Base-by-base conservation (phyloP, 2,797 vertebrate genomes). In the Choloepus didactylus region DNA sequence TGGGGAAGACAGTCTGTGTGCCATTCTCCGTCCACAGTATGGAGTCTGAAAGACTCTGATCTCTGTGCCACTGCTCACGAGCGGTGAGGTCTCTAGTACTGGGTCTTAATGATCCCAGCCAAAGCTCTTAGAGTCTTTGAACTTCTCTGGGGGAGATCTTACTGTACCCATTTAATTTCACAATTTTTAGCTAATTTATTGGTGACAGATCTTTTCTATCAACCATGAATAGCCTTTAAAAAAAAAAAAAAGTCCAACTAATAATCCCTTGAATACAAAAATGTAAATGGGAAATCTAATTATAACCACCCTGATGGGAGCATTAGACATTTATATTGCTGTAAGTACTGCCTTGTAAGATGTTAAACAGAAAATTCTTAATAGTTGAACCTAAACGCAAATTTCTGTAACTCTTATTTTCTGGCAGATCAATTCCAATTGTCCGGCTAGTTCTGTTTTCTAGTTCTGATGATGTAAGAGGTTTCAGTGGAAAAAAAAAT, bases 151-250 rank as follows among this genome's bases (percentile, higher is more conserved):
- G 51, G 18, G 46, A 51, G 18, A 64, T 72, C 44, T 73, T 35
- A 89, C n/a, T 29, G 92, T 85, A 23, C 29, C 6, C 35, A 49
- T 73, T 67, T 90, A 35, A 79, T 41, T 85, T 85, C 88, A 91
- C 35, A 73, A 23, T 67, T 95, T 96, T 77, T 86, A 95, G n/a
- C 54, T 87, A 51, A 76, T 94, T 92, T 93, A 89, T 83, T 70
- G 18, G 35, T 69, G 35, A 69, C 29, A 76, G 41, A 66, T 87
- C 12, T 82, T 96, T 91, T 80, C 23, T 69, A 79, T 83, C 76
- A 54, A 27, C 87, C 70, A 87, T 80, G 35, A 44, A 67, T 70
- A 66, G 41, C 23, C 69, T 91, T 96, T 89, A 44, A 44, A 44
- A 5, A 44, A 44, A 35, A 73, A 15, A 0, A 46, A 49, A 67